These are phyloP conservation scores for Mirza zaza DNA, from an alignment of 2,113 vertebrate species.

Conservation along the genomic window DNA sequence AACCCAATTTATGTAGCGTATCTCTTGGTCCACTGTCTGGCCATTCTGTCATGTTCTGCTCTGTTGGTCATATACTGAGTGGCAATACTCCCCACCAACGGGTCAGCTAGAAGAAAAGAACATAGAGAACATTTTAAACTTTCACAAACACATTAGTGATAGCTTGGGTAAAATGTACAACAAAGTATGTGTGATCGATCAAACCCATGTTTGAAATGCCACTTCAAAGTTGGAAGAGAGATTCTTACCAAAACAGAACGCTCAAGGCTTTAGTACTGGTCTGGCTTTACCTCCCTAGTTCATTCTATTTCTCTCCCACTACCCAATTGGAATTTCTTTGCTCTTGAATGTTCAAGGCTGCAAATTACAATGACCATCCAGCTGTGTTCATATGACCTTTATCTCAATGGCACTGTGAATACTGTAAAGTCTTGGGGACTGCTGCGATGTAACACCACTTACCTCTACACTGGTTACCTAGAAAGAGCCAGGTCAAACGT, in stretches of 20 bases:
- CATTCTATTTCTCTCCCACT: neutral
- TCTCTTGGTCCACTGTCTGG: constrained; percentile 97
- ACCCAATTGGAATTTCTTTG: neutral
- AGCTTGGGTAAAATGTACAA: neutral
- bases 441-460: accelerated
- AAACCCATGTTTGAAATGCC: neutral
- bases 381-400: neutral
- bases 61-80: constrained; percentile 98
- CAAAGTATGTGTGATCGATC: neutral
- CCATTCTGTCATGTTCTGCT: constrained; percentile 97
- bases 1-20: constrained; percentile 91
- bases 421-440: neutral
- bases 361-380: neutral
- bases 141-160: neutral
- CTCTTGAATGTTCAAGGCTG: neutral
- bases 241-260: neutral
- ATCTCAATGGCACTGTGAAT: no score
- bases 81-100: constrained; percentile 97
- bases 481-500: neutral
- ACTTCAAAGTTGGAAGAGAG: neutral
- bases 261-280: neutral
- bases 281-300: neutral
- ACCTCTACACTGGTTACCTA: neutral
- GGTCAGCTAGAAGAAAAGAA: constrained; percentile 89
- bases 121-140: neutral